Evolutionary conservation across 2,888 invertebrate genomes (phyloP), one percentile per base, ranked within the genome.

Genomic region (Macrosoma leucophasiata): DNA sequence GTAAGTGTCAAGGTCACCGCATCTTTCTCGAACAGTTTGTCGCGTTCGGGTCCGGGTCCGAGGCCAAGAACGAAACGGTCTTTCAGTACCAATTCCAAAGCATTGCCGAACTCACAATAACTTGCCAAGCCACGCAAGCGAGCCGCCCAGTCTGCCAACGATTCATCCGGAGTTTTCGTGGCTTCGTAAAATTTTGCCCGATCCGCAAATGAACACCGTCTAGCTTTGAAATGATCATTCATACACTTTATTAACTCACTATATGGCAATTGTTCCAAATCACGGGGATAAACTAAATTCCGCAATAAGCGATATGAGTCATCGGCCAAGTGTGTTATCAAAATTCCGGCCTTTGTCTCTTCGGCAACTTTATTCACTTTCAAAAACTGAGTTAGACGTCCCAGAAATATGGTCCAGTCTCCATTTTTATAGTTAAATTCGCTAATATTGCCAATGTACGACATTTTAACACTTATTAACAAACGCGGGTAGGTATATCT

Each of bases 141-240:
- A 9, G 38, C 50, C 21, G 40, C 44, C 46, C 46, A 52, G 4
- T 44, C 40, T 13, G 40, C 43, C 13, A 48, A 11, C 12, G 29
- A 37, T 25, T 50, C 39, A 13, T 25, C 31, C 13, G 13, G 27
- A 3, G 14, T 14, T 19, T 33, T 35, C 4, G 10, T 39, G 6
- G 50, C 47, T 17, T 35, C 44, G 30, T 48, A 48, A 15, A 52
- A 50, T 9, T 39, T 46, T 7, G 38, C 39, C 14, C 36, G 33
- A n/a, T 52, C 46, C 3, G 37, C 44, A 29, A 41, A 51, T 2
- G 46, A 36, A 5, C 39, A 42, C 21, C 37, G 19, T 23, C 39
- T 46, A 11, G 44, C 38, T n/a, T 27, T 39, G 27, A 51, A 47
- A 36, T 48, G 46, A 4, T 20, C 13, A 5, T 42, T 25, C 17